phyloP scores from a whole-genome alignment of 2,113 vertebrate species.

The Onychorhynchus coronatus region DNA sequence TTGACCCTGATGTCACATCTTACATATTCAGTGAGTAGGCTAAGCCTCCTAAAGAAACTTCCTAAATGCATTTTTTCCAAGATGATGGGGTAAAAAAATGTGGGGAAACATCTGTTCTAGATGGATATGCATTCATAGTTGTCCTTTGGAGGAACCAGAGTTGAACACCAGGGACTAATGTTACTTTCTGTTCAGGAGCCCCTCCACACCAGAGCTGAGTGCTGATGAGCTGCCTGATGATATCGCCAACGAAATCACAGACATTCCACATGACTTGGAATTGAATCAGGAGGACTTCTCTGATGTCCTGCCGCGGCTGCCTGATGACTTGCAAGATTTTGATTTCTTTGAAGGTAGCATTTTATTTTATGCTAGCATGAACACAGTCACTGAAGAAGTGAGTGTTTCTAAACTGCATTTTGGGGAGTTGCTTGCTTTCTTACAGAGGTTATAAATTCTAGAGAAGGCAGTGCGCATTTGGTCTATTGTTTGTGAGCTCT shows the following conservation, averaged over 20 bases:
- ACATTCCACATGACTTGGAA: conserved; percentile 99
- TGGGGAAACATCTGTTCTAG: background rate
- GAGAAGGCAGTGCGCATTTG: background rate
- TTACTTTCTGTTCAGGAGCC: conserved; percentile 78
- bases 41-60: background rate
- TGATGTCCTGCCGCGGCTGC: conserved; percentile 91
- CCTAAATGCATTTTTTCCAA: background rate
- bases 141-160: background rate
- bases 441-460: background rate
- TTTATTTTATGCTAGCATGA: background rate
- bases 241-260: conserved; percentile 96
- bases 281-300: conserved; percentile 98
- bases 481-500: conserved; percentile 5
- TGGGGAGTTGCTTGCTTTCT: background rate
- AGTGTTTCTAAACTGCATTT: background rate
- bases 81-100: background rate
- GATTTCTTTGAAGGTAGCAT: conserved; percentile 97
- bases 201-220: conserved; percentile 95
- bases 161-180: background rate
- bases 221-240: conserved; percentile 96
- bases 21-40: background rate
- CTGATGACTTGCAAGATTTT: conserved; percentile 97
- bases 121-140: background rate
- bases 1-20: background rate
- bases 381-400: background rate